Conservation (phyloP, 2,888 invertebrate species). For the Coleophora deauratella region DNA sequence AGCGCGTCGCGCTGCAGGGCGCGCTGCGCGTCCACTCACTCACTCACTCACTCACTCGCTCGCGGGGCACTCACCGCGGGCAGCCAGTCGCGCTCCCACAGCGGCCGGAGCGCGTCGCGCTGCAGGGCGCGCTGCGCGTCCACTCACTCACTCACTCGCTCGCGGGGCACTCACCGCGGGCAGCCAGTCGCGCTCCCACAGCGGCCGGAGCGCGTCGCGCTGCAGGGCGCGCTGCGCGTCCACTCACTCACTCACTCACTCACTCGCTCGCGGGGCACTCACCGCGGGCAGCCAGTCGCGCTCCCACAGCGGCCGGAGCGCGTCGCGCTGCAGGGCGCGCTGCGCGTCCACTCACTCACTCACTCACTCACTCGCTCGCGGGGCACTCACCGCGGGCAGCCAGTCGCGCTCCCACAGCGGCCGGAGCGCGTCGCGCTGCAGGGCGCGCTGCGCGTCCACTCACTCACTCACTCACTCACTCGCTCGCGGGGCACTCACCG, state of each 20-base stretch:
- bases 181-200: conserved; percentile 95
- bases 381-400: conserved; percentile 84
- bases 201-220: conserved; percentile 83
- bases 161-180: conserved; percentile 86
- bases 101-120: conserved; percentile 83
- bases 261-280: conserved; percentile 94
- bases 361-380: conserved; percentile 96
- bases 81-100: conserved; percentile 95
- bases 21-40: conserved; percentile 92
- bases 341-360: conserved; percentile 92
- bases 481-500: conserved; percentile 91
- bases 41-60: too few relatives aligned
- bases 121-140: conserved; percentile 92
- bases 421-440: conserved; percentile 88
- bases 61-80: conserved; percentile 86
- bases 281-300: conserved; percentile 86
- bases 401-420: conserved; percentile 94
- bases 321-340: conserved; percentile 89
- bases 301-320: conserved; percentile 89
- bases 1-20: conserved; percentile 89
- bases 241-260: too few relatives aligned
- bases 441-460: conserved; percentile 88
- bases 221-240: conserved; percentile 92
- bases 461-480: too few relatives aligned
- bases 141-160: conserved; percentile 94